Evolutionary conservation across 2,797 vertebrate genomes (phyloP).

Genomic region (Eulemur coronatus): DNA sequence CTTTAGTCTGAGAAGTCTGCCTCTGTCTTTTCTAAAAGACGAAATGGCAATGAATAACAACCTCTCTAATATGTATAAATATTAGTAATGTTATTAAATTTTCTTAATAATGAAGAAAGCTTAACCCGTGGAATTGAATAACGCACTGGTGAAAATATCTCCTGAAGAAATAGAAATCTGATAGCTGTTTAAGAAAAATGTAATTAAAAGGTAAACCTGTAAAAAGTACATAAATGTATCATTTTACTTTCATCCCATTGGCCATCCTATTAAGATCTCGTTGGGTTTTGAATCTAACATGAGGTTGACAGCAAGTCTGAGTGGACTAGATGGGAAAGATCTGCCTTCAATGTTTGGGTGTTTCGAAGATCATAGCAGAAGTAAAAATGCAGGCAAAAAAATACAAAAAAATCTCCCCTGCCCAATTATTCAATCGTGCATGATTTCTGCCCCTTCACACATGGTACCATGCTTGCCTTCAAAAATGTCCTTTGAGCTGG

Average conservation of each 20-base stretch:
- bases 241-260: neutral
- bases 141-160: constrained; percentile 86
- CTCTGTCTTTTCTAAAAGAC: constrained; percentile 91
- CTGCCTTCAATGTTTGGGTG: neutral
- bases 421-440: neutral
- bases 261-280: neutral
- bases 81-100: constrained; percentile 72
- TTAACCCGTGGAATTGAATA: constrained; percentile 85
- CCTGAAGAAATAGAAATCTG: constrained; percentile 91
- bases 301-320: neutral
- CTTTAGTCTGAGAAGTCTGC: constrained; percentile 90
- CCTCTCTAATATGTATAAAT: constrained; percentile 83
- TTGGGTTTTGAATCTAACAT: neutral
- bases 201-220: constrained; percentile 65
- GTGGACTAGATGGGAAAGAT: neutral
- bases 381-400: neutral
- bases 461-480: neutral
- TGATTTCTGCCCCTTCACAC: neutral
- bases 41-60: constrained; percentile 88
- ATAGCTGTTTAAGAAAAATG: constrained; percentile 80
- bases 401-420: neutral
- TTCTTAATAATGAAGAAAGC: constrained; percentile 83
- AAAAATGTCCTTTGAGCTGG: neutral
- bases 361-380: neutral
- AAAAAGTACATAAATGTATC: neutral